Evolutionary conservation across 92 coral and sea anemone genomes (phyloP).

Genomic region (Parazoanthus atlanticus): DNA sequence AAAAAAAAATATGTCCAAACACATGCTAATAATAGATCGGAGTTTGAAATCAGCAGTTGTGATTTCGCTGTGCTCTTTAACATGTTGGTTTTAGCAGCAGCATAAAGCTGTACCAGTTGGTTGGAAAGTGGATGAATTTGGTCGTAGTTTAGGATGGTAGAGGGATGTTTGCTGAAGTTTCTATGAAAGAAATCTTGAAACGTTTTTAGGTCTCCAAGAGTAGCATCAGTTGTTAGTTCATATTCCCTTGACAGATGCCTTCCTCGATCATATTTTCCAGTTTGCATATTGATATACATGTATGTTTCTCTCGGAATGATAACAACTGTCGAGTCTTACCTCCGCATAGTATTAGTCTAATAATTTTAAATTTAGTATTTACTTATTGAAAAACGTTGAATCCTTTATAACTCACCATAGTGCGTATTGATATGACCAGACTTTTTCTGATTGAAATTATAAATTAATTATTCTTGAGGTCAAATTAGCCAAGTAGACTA

Average conservation of each 20-base stretch:
- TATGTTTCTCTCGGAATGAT: neutral
- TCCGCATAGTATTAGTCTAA: neutral
- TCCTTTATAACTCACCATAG: no score
- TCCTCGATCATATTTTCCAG: neutral
- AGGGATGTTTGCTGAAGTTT: neutral
- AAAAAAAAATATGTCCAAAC: no score
- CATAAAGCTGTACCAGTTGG: neutral
- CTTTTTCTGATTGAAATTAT: no score
- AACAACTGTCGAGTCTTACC: neutral
- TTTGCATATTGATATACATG: neutral
- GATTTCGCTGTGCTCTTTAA: neutral
- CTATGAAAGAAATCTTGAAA: neutral
- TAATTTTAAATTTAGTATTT: neutral
- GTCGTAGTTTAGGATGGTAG: neutral
- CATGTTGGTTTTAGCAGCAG: neutral
- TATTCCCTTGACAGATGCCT: neutral
- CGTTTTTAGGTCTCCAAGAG: neutral
- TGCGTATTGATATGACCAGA: no score
- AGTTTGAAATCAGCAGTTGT: neutral
- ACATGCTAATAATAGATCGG: neutral
- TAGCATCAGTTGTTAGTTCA: neutral
- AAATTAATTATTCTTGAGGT: no score
- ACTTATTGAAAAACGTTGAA: neutral
- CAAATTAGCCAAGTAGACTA: no score
- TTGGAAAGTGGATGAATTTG: constrained; percentile 1